phyloP scores from a whole-genome alignment of 2,888 invertebrate genomes.

The Lasioglossum pauxillum region DNA sequence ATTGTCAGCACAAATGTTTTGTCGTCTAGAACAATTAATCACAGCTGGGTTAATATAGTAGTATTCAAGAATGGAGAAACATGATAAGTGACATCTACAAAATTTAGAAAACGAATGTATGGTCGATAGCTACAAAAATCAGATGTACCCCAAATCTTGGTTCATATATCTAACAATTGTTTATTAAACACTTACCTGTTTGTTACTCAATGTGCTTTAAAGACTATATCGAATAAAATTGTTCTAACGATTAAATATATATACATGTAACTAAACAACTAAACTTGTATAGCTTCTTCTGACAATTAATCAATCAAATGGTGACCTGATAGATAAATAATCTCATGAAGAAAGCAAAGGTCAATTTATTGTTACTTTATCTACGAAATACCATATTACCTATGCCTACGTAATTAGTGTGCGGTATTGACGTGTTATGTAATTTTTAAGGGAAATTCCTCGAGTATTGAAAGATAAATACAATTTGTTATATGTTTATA shows the following conservation, averaged over 20 bases:
- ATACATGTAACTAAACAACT: slow-evolving; percentile 17
- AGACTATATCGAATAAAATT: slow-evolving; percentile 25
- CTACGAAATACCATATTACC: slow-evolving; percentile 23
- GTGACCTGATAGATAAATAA: slow-evolving; percentile 45
- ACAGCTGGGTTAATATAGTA: slow-evolving; percentile 10
- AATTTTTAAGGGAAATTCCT: slow-evolving; percentile 46
- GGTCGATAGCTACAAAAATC: neutral
- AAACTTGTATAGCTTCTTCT: slow-evolving; percentile 25
- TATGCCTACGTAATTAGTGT: slow-evolving; percentile 12
- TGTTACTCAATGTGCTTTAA: slow-evolving; percentile 40
- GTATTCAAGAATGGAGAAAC: neutral
- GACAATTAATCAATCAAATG: slow-evolving; percentile 37
- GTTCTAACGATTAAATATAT: slow-evolving; percentile 25
- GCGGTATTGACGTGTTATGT: slow-evolving; percentile 41
- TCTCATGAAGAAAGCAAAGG: slow-evolving; percentile 33
- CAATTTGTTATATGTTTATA: slow-evolving; percentile 44
- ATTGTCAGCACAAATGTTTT: slow-evolving; percentile 15
- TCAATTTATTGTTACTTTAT: slow-evolving; percentile 40
- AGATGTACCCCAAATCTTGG: neutral
- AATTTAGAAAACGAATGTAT: neutral
- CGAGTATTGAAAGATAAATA: slow-evolving; percentile 25
- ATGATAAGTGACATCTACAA: neutral
- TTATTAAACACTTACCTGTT: slow-evolving; percentile 11
- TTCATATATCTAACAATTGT: slow-evolving; percentile 26
- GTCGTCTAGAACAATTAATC: slow-evolving; percentile 20